These are phyloP conservation scores for Listrodromus nycthemerus DNA, from an alignment of 2,888 invertebrate species.

Conservation along the genomic window DNA sequence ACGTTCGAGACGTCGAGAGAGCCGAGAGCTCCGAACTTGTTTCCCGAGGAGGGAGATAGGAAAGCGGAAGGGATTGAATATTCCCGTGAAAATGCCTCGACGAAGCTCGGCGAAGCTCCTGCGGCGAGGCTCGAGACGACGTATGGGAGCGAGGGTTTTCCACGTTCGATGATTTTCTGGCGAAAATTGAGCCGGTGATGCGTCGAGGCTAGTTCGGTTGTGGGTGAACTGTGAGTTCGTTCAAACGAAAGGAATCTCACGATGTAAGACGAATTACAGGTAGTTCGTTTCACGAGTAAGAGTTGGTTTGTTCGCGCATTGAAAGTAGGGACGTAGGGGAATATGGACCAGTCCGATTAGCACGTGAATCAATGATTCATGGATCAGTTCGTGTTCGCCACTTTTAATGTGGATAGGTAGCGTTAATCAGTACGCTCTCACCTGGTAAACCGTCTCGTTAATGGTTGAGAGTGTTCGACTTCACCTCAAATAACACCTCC, in stretches of 20 bases:
- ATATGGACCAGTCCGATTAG: no score
- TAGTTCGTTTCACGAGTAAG: not conserved
- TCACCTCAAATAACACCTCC: no score
- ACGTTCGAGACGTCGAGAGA: not conserved
- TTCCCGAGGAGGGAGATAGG: slow-evolving; percentile 15
- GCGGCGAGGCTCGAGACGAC: no score
- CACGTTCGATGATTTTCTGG: not conserved
- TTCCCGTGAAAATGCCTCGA: slow-evolving; percentile 35
- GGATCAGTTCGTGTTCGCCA: no score
- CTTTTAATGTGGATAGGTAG: no score
- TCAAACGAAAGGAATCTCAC: not conserved
- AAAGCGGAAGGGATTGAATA: slow-evolving; percentile 64
- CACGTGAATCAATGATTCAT: no score
- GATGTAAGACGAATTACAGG: not conserved
- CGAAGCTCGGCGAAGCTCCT: no score
- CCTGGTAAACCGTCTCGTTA: no score
- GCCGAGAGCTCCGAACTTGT: slow-evolving; percentile 20
- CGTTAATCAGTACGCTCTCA: no score
- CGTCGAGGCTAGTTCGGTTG: not conserved
- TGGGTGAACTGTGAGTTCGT: not conserved
- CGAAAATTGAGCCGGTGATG: not conserved
- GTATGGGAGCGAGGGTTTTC: not conserved
- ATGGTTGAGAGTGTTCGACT: no score
- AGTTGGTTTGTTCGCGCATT: not conserved
- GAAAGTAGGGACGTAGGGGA: no score